phyloP scores from a whole-genome alignment of 2,113 vertebrate species.

The Dipodomys ordii region DNA sequence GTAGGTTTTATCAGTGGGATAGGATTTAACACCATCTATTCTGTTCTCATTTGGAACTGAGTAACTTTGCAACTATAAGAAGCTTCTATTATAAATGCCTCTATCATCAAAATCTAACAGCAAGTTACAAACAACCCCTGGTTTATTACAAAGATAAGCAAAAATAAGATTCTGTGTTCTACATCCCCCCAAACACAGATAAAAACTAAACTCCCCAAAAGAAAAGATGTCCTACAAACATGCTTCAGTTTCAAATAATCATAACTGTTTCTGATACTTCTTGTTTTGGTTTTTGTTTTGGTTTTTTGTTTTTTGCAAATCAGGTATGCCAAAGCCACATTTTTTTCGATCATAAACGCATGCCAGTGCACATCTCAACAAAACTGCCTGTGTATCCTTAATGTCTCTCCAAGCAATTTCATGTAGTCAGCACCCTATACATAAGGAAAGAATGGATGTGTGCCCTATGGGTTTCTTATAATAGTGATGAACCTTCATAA shows the following conservation, averaged over 20 bases:
- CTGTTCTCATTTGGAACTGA: conserved; percentile 23
- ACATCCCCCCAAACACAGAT: not conserved
- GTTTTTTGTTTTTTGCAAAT: conserved; percentile 25
- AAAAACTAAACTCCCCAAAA: conserved; percentile 42
- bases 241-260: not conserved
- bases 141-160: not conserved
- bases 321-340: conserved; percentile 44
- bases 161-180: not conserved
- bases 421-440: conserved; percentile 71
- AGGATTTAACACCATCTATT: conserved; percentile 35
- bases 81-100: conserved; percentile 28
- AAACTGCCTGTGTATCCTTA: conserved; percentile 40
- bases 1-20: not conserved
- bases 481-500: conserved; percentile 65
- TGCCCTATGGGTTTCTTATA: conserved; percentile 59
- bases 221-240: not conserved
- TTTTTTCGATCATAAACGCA: conserved; percentile 70
- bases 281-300: not conserved
- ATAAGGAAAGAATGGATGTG: conserved; percentile 57
- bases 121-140: conserved; percentile 20
- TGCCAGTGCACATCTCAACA: conserved; percentile 68
- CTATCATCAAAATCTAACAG: conserved; percentile 24
- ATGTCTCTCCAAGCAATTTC: conserved; percentile 67
- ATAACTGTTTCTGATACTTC: not conserved
- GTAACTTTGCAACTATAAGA: not conserved